Conservation (phyloP, 2,888 invertebrate species). For the Heteromurus nitidus region DNA sequence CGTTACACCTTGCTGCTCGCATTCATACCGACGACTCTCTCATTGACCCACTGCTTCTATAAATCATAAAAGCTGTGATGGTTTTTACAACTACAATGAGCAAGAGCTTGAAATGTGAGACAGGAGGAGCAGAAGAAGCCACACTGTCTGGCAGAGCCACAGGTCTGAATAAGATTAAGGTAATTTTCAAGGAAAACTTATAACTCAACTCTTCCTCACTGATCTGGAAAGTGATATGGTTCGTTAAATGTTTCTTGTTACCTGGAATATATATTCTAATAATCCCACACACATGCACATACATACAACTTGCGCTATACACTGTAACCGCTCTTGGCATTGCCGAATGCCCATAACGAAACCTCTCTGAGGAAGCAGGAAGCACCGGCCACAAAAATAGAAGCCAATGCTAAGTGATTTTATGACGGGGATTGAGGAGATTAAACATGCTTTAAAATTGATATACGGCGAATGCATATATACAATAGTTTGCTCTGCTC, state of each 20-base stretch:
- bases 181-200: slow-evolving; percentile 17
- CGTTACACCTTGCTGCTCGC: neutral
- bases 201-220: slow-evolving; percentile 21
- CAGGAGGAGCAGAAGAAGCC: slow-evolving; percentile 35
- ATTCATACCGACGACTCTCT: neutral
- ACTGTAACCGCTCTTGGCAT: too few species aligned
- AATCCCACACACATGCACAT: too few species aligned
- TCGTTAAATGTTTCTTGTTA: neutral
- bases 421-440: slow-evolving; percentile 26
- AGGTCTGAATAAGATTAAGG: slow-evolving; percentile 10
- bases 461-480: too few species aligned
- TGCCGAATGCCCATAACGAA: too few species aligned
- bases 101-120: slow-evolving; percentile 21
- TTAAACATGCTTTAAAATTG: slow-evolving; percentile 19
- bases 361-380: neutral
- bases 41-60: slow-evolving; percentile 38
- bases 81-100: too few species aligned
- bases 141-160: slow-evolving; percentile 41
- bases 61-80: slow-evolving; percentile 29
- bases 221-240: slow-evolving; percentile 15
- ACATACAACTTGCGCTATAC: too few species aligned
- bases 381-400: neutral
- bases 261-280: slow-evolving; percentile 3
- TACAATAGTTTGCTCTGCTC: too few species aligned
- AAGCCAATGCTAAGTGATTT: neutral